Evolutionary conservation across 1,140 invertebrate species (phyloP), one percentile per base, ranked within the genome.

Genomic region (Aphelenchoides avenae): DNA sequence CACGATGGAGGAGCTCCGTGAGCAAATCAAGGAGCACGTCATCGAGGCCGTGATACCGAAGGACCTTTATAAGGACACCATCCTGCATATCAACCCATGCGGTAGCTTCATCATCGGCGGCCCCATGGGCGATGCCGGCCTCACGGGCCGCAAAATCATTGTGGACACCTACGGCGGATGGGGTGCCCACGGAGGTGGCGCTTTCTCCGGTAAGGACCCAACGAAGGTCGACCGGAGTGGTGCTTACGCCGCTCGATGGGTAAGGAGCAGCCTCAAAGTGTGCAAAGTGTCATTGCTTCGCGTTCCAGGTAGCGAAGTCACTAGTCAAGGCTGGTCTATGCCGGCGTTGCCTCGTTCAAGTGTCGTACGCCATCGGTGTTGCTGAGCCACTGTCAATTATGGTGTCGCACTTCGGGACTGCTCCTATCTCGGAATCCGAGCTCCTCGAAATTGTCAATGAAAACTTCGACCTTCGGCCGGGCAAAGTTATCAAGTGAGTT

Each of bases 151-250:
- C 39, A 96, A 96, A 81, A 95, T 96, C 61, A 95, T 96, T 70
- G 91, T 96, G 20, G 91, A 96, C 77, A 95, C 91, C n/a, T 96
- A 96, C 73, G 91, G 91, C 47, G 91, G 91, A 1, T 94, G 90
- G 90, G 91, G 91, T 46, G 90, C 90, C 40, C 91, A 95, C 78
- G 91, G 91, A 52, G 91, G 91, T 69, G 91, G 91, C 57, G 91
- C 91, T n/a, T 94, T 96, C 81, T 84, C 83, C 41, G 91, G 91
- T 61, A 96, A 95, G 82, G 91, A 96, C 81, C 91, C 89, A 78
- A 91, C 90, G 33, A 95, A 95, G 79, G 91, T 94, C 33, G 91
- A 95, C 79, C 83, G 91, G 76, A 93, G 89, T 9, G 91, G 89
- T 39, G 91, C 91, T 0, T 95, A 96, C 79, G 91, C 90, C 51